A percentile compares a stretch with the other conserved stretches of the same genome.
Evolutionary conservation across 2,888 invertebrate species (phyloP).

Genomic region (Mylabris sibirica): DNA sequence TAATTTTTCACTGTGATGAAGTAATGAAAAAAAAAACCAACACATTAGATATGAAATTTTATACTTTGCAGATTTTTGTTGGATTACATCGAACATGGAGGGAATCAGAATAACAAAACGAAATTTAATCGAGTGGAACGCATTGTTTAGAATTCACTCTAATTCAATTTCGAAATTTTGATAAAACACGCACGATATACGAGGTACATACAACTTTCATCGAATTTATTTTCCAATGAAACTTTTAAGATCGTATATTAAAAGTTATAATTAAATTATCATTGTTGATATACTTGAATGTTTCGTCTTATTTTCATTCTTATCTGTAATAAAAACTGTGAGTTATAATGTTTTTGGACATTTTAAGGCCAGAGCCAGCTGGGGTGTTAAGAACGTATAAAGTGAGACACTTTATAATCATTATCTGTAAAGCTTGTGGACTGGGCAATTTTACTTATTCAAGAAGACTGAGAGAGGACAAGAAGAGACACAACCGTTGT

Average conservation of each 20-base stretch:
- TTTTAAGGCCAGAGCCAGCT: constrained; percentile 49
- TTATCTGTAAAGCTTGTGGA: constrained; percentile 50
- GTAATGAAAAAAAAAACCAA: not conserved
- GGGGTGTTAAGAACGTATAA: constrained; percentile 54
- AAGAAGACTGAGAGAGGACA: constrained; percentile 12
- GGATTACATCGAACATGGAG: not conserved
- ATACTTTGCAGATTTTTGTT: not conserved
- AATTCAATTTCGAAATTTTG: not conserved
- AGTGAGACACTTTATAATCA: constrained; percentile 56
- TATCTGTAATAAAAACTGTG: constrained; percentile 44
- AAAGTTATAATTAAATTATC: not conserved
- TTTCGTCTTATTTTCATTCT: constrained; percentile 24
- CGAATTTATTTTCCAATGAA: too few relatives aligned
- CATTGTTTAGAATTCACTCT: not conserved
- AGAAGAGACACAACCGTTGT: constrained; percentile 24
- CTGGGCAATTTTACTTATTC: constrained; percentile 50
- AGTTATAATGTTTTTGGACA: constrained; percentile 52
- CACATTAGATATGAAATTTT: not conserved
- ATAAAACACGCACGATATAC: not conserved
- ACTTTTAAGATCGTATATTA: too few relatives aligned
- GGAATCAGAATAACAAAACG: not conserved
- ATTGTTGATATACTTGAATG: not conserved
- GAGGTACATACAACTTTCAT: too few relatives aligned
- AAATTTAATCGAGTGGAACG: not conserved
- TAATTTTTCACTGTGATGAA: not conserved